Evolutionary conservation across 2,888 invertebrate species (phyloP).

Genomic region (Latrodectus hesperus): DNA sequence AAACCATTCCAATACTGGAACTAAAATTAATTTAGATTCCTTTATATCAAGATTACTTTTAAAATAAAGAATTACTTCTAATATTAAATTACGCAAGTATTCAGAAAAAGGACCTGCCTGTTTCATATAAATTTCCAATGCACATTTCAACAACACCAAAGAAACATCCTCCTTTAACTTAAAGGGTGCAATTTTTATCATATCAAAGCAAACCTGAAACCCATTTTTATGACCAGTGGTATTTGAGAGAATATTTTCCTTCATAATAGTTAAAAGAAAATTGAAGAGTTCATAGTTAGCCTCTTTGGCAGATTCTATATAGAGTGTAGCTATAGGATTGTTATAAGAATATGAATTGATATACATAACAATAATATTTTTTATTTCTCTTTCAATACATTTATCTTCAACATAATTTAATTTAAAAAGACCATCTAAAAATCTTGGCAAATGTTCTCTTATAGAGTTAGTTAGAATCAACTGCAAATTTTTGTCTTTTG

Average conservation of each 20-base stretch:
- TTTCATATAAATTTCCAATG: constrained; percentile 52
- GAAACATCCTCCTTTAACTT: constrained; percentile 1
- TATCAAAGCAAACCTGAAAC: constrained; percentile 37
- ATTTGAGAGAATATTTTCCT: constrained; percentile 11
- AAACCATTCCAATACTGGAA: constrained; percentile 43
- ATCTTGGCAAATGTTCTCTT: constrained; percentile 37
- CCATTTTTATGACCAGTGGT: constrained; percentile 1
- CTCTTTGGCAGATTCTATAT: constrained; percentile 16
- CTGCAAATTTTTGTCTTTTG: constrained; percentile 43
- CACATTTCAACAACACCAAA: constrained; percentile 29
- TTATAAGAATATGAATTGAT: neutral
- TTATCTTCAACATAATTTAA: constrained; percentile 45
- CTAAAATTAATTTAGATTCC: constrained; percentile 20
- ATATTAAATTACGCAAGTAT: constrained; percentile 26
- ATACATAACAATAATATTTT: constrained; percentile 35
- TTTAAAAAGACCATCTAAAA: constrained; percentile 43
- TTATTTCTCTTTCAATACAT: constrained; percentile 41
- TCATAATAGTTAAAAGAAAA: constrained; percentile 32
- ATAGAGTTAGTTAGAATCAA: constrained; percentile 19
- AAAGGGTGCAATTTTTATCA: constrained; percentile 16
- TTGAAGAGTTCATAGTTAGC: constrained; percentile 22
- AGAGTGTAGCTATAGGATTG: constrained; percentile 38
- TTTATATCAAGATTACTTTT: constrained; percentile 10
- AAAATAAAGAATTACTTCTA: constrained; percentile 18
- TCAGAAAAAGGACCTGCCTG: constrained; percentile 12